These are phyloP conservation scores for Lordiphosa stackelbergi DNA, from an alignment of 1,140 invertebrate genomes.

Conservation along the genomic window DNA sequence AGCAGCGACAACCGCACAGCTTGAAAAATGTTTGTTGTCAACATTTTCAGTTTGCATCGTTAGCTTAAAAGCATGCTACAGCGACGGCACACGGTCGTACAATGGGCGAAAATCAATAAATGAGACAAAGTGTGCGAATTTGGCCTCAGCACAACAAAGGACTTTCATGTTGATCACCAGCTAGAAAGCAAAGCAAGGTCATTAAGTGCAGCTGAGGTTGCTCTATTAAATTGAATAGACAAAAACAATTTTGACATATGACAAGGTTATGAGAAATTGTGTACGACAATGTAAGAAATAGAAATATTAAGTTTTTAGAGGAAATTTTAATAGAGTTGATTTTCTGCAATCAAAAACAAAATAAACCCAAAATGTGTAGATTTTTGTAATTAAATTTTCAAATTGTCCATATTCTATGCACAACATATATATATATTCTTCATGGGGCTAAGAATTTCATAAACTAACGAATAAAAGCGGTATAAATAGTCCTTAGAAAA, in stretches of 20 bases:
- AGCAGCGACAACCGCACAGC: constrained; percentile 46
- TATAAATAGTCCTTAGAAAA: too few species aligned
- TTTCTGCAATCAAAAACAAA: too few species aligned
- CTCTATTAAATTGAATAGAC: not conserved
- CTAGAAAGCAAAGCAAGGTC: constrained; percentile 41
- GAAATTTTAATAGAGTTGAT: too few species aligned
- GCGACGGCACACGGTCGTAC: constrained; percentile 20
- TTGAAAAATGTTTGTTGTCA: constrained; percentile 76
- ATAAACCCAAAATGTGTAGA: too few species aligned
- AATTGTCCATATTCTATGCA: too few species aligned
- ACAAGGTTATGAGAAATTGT: too few species aligned
- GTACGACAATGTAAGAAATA: not conserved
- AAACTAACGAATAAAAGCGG: too few species aligned
- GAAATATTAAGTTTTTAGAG: too few species aligned
- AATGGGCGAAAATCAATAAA: constrained; percentile 71
- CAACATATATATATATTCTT: too few species aligned
- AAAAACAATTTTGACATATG: too few species aligned
- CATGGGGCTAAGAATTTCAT: too few species aligned
- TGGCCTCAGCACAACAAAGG: constrained; percentile 32
- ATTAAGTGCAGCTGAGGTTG: constrained; percentile 7
- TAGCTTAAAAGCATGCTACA: constrained; percentile 68
- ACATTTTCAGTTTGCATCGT: constrained; percentile 75
- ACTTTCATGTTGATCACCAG: constrained; percentile 54
- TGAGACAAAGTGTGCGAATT: constrained; percentile 68
- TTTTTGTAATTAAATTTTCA: too few species aligned